Base-by-base conservation (phyloP, 2,113 vertebrate genomes). In the Charina bottae region DNA sequence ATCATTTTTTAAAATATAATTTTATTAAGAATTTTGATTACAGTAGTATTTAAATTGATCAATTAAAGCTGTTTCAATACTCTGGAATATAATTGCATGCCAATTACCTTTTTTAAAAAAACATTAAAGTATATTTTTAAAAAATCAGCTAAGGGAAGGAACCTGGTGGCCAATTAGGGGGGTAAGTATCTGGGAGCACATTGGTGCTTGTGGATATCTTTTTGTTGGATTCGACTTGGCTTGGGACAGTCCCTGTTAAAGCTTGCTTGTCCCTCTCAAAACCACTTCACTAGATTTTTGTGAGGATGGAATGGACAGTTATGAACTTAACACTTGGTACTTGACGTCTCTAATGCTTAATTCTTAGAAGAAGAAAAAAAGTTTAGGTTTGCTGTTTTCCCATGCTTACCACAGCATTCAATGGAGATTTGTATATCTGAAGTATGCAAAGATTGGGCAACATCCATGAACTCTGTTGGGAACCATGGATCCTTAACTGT, bases 401-500 rank as follows among this genome's bases (percentile, higher is more conserved):
- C 19, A 28, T 37, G n/a, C 4, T 33, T 24, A 24, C 55, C 24
- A 23, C 59, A 87, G 7, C 46, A 91, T 56, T 86, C 33, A 62
- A 2, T 13, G 6, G 28, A 33, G 12, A 58, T 21, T 28, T 3
- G 15, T 28, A 33, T n/a, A 54, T 72, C 28, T 64, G 28, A 21
- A 6, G n/a, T 55, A 26, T 1, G 12, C 84, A 56, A 72, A 87
- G 83, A 33, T 42, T 68, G 49, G 37, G 6, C 83, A 91, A 42
- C n/a, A 26, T 87, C 24, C 2, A 54, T 56, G 28, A 87, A 58
- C 2, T 72, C 33, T 55, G 33, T 60, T 46, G 17, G 56, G 6
- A 9, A 24, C 49, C 49, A 94, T 90, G 88, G 95, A 93, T 95
- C 92, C 90, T 94, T 96, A 97, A 96, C 94, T 94, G 92, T 93